phyloP scores from a whole-genome alignment of 2,113 vertebrate genomes.

The Nibea albiflora region DNA sequence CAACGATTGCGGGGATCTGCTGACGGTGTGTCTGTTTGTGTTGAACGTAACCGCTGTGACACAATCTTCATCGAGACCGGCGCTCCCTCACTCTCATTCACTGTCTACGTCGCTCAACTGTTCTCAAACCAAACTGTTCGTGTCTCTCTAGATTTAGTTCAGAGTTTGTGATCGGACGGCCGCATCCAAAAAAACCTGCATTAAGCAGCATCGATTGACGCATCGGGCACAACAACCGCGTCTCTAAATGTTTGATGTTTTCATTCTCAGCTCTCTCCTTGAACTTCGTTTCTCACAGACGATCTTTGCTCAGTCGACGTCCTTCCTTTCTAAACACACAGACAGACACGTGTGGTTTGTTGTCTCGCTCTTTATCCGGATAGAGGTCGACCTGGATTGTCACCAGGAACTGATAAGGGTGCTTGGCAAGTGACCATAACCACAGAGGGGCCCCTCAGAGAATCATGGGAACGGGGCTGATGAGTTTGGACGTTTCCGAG shows the following conservation, averaged over 20 bases:
- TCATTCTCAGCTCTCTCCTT: neutral
- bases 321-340: neutral
- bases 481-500: neutral
- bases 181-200: too few species aligned
- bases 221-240: neutral
- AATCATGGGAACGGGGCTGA: slow-evolving; percentile 4
- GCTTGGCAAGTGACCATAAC: slow-evolving; percentile 21
- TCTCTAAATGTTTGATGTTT: too few species aligned
- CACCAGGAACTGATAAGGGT: slow-evolving; percentile 48
- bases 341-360: neutral
- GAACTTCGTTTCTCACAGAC: neutral
- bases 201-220: neutral
- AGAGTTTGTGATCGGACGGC: too few species aligned
- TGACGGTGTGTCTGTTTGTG: too few species aligned
- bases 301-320: too few species aligned
- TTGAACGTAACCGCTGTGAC: too few species aligned
- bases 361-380: slow-evolving; percentile 19
- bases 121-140: too few species aligned
- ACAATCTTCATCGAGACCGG: too few species aligned
- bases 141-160: too few species aligned
- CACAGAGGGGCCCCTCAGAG: slow-evolving; percentile 28
- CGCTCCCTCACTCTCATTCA: too few species aligned
- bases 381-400: neutral
- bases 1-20: too few species aligned
- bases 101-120: too few species aligned